Conservation (phyloP, 2,113 vertebrate genomes). For the Delphinapterus leucas region DNA sequence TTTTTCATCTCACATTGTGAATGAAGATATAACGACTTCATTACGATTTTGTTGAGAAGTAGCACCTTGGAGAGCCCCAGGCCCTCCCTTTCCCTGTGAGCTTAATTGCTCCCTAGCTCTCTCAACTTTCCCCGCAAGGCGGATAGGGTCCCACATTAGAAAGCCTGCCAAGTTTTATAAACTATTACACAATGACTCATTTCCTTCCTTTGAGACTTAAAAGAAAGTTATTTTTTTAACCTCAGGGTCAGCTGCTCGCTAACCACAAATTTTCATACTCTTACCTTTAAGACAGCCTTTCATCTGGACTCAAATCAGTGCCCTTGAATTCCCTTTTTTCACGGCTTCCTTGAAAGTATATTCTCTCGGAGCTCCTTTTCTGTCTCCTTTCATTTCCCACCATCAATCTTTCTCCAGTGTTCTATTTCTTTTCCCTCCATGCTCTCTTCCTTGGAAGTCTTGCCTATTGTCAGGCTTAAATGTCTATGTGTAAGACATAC, state of each 20-base stretch:
- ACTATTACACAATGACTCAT: conserved; percentile 53
- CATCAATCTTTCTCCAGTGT: not conserved
- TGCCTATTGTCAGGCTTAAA: not conserved
- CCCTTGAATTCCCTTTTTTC: not conserved
- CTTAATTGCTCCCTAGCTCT: not conserved
- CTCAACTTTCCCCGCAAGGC: not conserved
- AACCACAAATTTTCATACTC: conserved; percentile 56
- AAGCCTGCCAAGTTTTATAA: conserved; percentile 44
- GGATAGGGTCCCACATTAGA: not conserved
- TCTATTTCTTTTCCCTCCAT: not conserved
- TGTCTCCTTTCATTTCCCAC: not conserved
- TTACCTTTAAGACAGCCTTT: conserved; percentile 6
- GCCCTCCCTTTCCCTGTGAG: not conserved
- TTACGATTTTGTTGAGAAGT: not conserved
- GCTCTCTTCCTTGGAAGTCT: not conserved
- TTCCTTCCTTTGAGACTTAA: conserved; percentile 61
- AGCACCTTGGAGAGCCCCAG: not conserved
- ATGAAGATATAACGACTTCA: not conserved
- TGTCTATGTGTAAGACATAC: not conserved
- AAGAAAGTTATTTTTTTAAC: not conserved
- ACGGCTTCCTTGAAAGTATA: not conserved
- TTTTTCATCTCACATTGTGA: not conserved
- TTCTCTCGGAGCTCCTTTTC: not conserved
- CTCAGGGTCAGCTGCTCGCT: conserved; percentile 63
- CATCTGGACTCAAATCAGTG: not conserved